Evolutionary conservation across 1,140 invertebrate species (phyloP).

Genomic region (Elysia chlorotica): DNA sequence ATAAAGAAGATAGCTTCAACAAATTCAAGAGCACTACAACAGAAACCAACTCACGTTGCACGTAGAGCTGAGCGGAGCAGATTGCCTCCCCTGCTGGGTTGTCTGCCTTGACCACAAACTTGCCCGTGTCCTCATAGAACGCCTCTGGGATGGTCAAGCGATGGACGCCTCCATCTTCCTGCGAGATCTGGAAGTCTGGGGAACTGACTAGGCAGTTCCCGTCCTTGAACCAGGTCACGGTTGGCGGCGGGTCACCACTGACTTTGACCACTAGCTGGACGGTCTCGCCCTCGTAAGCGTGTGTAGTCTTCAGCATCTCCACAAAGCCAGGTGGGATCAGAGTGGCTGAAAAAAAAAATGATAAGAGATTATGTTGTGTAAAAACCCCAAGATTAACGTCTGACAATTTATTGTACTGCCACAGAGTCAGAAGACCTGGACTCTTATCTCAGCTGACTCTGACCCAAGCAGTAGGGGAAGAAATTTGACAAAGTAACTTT

Average conservation of each 20-base stretch:
- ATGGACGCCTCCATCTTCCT: slow-evolving; percentile 59
- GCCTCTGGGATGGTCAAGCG: slow-evolving; percentile 61
- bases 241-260: slow-evolving; percentile 62
- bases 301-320: slow-evolving; percentile 58
- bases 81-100: slow-evolving; percentile 57
- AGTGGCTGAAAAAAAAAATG: slow-evolving; percentile 55
- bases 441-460: too few species aligned
- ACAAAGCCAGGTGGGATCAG: slow-evolving; percentile 63
- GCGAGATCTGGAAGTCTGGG: slow-evolving; percentile 62
- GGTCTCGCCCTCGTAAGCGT: slow-evolving; percentile 60
- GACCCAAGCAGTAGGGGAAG: too few species aligned
- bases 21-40: too few species aligned
- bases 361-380: neutral
- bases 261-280: slow-evolving; percentile 63
- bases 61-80: slow-evolving; percentile 56
- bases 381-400: too few species aligned
- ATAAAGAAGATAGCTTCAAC: too few species aligned
- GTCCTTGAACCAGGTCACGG: slow-evolving; percentile 65
- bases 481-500: too few species aligned
- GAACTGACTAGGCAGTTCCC: slow-evolving; percentile 56
- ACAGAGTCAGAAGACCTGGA: too few species aligned
- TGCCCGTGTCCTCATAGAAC: slow-evolving; percentile 68
- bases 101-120: slow-evolving; percentile 65
- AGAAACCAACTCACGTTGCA: slow-evolving; percentile 54
- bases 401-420: too few species aligned